Evolutionary conservation across 2,888 invertebrate species (phyloP).

Genomic region (Drosophila sordidula): DNA sequence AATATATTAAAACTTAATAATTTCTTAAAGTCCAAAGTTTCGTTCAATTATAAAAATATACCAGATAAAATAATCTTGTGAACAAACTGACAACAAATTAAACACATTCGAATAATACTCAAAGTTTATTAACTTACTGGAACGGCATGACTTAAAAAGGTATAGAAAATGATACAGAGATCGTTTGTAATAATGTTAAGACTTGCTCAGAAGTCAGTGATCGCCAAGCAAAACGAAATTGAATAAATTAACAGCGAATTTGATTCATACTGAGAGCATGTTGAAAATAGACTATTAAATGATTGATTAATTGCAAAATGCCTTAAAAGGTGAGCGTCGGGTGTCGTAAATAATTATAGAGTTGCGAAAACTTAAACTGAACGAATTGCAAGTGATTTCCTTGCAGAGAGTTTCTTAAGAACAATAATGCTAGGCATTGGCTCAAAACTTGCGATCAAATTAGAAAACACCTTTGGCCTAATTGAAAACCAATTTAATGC

Average conservation of each 20-base stretch:
- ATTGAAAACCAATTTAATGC: slow-evolving; percentile 67
- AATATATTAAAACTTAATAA: not conserved
- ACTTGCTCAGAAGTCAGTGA: slow-evolving; percentile 31
- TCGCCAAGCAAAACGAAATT: slow-evolving; percentile 30
- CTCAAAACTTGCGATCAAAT: slow-evolving; percentile 18
- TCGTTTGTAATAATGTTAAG: slow-evolving; percentile 24
- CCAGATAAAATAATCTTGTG: not conserved
- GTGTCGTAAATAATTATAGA: slow-evolving; percentile 11
- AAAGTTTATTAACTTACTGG: slow-evolving; percentile 36
- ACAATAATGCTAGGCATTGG: not conserved
- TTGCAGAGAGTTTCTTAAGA: not conserved
- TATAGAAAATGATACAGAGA: slow-evolving; percentile 33
- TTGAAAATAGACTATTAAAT: slow-evolving; percentile 36
- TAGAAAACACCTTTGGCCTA: slow-evolving; percentile 60
- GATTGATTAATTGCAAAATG: slow-evolving; percentile 56
- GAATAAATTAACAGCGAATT: slow-evolving; percentile 44
- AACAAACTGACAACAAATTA: not conserved
- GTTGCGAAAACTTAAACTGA: not conserved
- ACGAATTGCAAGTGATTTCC: slow-evolving; percentile 6
- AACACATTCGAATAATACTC: slow-evolving; percentile 1
- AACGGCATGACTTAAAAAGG: slow-evolving; percentile 43
- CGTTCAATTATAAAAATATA: not conserved
- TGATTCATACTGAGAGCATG: slow-evolving; percentile 21
- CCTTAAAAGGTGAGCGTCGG: slow-evolving; percentile 41
- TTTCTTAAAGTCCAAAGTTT: not conserved